Conservation (phyloP, 2,797 vertebrate species). For the Mycteria americana region DNA sequence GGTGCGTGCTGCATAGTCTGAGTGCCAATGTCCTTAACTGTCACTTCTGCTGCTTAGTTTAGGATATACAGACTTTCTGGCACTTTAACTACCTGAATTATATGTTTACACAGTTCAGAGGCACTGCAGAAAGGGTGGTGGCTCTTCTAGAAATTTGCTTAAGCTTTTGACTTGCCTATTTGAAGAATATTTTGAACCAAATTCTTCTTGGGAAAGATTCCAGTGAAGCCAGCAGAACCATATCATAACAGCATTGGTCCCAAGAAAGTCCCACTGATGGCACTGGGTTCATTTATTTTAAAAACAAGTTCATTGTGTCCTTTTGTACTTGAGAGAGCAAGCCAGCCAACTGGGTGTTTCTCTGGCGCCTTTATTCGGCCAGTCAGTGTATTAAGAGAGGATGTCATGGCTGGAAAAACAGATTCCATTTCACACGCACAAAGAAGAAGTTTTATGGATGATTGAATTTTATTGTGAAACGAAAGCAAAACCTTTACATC, state of each 20-base stretch:
- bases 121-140: neutral
- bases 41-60: neutral
- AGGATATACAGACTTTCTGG: neutral
- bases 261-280: too few relatives aligned
- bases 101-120: fast-evolving
- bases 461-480: neutral
- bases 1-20: fast-evolving
- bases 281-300: neutral
- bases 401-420: neutral
- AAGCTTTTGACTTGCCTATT: neutral
- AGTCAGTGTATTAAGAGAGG: neutral
- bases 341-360: neutral
- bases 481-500: neutral
- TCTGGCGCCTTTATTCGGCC: neutral
- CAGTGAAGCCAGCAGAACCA: neutral
- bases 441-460: neutral
- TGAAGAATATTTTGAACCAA: neutral
- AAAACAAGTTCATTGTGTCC: neutral
- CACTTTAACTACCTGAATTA: too few relatives aligned
- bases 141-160: neutral
- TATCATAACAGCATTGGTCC: fast-evolving
- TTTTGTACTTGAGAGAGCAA: neutral
- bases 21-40: neutral
- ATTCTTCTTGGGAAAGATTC: neutral
- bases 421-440: neutral